Base-by-base conservation (phyloP, 1,140 invertebrate species). In the Yoshiicerus persimilis region DNA sequence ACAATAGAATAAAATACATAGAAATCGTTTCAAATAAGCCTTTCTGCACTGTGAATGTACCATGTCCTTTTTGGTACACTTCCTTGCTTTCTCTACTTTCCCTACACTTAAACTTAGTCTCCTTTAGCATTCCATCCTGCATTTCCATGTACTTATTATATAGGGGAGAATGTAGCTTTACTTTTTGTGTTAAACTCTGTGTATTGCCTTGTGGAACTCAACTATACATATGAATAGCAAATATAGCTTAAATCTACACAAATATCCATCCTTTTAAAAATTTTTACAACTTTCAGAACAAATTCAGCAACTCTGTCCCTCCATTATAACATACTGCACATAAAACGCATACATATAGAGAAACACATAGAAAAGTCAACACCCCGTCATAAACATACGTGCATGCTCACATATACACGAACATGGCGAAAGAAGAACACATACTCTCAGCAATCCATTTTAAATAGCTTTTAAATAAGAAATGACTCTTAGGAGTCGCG, bases 401-500 rank as follows among this genome's bases (percentile, higher is more conserved):
- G 41, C 3, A 30, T 30, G 27, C 27, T n/a, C 8, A 56, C 20
- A n/a, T 4, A 56, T 56, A 56, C 47, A 6, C n/a, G 47, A 56
- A 56, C 4, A 56, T n/a, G n/a, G 47, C 47, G n/a, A 70, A 70
- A 70, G 30, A 70, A 27, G 30, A 9, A 16, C 30, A 27, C 25
- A 70, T 70, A 70, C 30, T 70, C 66, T 70, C 66, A 70, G 56
- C 23, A 62, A 86, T 86, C 66, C 84, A 86, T 86, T 86, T 86
- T 86, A 86, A 86, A 86, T 86, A 86, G 84, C 27, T 64, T 86
- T 86, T 86, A 86, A 86, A 86, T 86, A 86, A 86, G 56, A 23
- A 86, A 86, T 86, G 62, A 70, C 66, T 70, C 66, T 70, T 70
- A 70, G 66, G 66, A 70, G 66, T 32, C 30, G 27, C 30, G 66